Percentiles rank a stretch among this genome's conserved stretches.
Evolutionary conservation across 2,888 invertebrate species (phyloP).

Genomic region (Troides oblongomaculatus): DNA sequence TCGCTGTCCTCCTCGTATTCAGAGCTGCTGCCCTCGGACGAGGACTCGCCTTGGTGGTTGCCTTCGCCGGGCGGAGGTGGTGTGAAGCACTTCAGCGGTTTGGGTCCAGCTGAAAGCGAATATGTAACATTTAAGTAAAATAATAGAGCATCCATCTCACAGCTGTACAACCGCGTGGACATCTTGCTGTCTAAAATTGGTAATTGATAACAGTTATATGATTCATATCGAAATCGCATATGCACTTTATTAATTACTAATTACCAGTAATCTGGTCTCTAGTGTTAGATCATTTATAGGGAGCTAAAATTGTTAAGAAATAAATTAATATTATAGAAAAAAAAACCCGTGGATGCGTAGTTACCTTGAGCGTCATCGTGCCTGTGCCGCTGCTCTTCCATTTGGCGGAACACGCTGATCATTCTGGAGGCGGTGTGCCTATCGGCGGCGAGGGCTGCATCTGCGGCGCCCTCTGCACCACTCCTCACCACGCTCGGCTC

Average conservation of each 20-base stretch:
- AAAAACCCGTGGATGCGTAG: too few relatives aligned
- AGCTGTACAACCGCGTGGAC: too few relatives aligned
- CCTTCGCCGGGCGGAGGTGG: conserved; percentile 89
- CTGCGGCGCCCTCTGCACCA: conserved; percentile 75
- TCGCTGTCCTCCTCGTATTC: conserved; percentile 73
- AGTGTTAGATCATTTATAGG: too few relatives aligned
- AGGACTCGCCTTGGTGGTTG: conserved; percentile 69
- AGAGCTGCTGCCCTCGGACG: conserved; percentile 71
- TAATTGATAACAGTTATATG: too few relatives aligned
- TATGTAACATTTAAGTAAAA: neutral
- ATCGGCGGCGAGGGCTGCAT: conserved; percentile 70
- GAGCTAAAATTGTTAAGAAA: too few relatives aligned
- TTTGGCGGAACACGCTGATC: conserved; percentile 92
- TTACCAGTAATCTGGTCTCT: too few relatives aligned
- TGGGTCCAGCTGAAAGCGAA: conserved; percentile 77
- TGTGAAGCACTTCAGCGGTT: conserved; percentile 93
- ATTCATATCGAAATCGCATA: too few relatives aligned
- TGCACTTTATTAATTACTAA: too few relatives aligned
- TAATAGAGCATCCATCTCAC: too few relatives aligned
- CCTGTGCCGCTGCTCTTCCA: conserved; percentile 82
- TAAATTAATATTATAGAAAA: too few relatives aligned
- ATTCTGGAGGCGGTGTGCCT: conserved; percentile 91
- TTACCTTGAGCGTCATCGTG: conserved; percentile 13
- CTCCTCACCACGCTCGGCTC: conserved; percentile 86
- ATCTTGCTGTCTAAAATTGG: too few relatives aligned